phyloP scores from a whole-genome alignment of 2,113 vertebrate species.

The Pachyramphus minor region DNA sequence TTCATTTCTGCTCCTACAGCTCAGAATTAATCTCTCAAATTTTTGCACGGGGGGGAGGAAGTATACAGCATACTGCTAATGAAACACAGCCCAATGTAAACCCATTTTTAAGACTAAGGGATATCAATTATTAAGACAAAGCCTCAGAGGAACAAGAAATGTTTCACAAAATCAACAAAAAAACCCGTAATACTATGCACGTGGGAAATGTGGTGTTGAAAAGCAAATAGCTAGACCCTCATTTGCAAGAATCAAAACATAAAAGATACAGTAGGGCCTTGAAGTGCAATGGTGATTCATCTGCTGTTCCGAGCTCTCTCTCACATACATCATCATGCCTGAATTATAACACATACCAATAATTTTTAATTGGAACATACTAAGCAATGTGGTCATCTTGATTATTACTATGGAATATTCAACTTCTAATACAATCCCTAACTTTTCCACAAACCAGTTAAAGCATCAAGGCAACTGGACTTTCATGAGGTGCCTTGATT shows the following conservation, averaged over 20 bases:
- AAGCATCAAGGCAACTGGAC: neutral
- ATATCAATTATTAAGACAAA: neutral
- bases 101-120: neutral
- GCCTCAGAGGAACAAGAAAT: neutral
- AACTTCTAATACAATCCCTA: neutral
- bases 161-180: neutral
- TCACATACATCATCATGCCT: neutral
- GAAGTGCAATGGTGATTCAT: neutral
- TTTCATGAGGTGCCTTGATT: neutral
- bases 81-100: neutral
- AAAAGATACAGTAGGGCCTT: neutral
- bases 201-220: neutral
- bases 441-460: neutral
- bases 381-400: neutral
- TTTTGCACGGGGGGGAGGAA: neutral
- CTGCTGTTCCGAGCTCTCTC: neutral
- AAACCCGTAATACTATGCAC: neutral
- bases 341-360: neutral
- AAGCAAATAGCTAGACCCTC: neutral
- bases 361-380: neutral
- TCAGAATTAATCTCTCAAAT: neutral
- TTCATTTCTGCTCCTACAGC: neutral
- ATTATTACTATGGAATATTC: neutral
- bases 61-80: neutral
- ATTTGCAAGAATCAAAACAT: neutral